A percentile compares a stretch with the other conserved stretches of the same genome.
Evolutionary conservation across 2,888 invertebrate species (phyloP).

Genomic region (Phaonia tiefii): DNA sequence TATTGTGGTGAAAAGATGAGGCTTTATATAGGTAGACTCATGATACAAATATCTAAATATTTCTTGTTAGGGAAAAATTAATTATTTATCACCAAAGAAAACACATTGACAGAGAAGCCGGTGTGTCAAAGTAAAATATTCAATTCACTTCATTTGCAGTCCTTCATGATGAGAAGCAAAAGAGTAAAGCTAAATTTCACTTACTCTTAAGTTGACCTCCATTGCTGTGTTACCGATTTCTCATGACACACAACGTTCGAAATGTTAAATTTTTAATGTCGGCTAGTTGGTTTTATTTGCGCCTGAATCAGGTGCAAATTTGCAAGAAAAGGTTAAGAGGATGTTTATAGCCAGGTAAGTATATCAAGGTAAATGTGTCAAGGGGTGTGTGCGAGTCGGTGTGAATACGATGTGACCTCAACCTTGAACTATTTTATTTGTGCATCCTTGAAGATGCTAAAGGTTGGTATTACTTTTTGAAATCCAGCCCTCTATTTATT

Average conservation of each 20-base stretch:
- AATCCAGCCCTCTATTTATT: constrained; percentile 48
- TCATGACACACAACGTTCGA: no score
- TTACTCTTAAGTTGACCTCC: no score
- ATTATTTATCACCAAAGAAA: constrained; percentile 9
- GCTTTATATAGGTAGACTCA: no score
- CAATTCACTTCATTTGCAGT: neutral
- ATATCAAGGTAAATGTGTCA: constrained; percentile 2
- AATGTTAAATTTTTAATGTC: constrained; percentile 57
- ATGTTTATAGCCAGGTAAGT: neutral
- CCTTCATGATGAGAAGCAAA: no score
- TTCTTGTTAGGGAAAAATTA: no score
- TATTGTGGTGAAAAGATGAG: no score
- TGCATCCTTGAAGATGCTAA: constrained; percentile 55
- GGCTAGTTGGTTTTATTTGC: constrained; percentile 47
- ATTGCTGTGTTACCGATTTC: no score
- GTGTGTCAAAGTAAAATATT: constrained; percentile 32
- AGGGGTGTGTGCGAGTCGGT: neutral
- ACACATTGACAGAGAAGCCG: constrained; percentile 15
- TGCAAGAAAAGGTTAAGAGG: neutral
- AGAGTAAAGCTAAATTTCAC: no score
- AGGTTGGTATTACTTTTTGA: constrained; percentile 45
- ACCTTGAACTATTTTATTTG: constrained; percentile 55
- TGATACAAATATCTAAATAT: no score
- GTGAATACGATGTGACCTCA: constrained; percentile 40
- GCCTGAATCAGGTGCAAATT: constrained; percentile 1